phyloP scores from a whole-genome alignment of 2,797 vertebrate genomes.

The Coranthus polyacanthus region DNA sequence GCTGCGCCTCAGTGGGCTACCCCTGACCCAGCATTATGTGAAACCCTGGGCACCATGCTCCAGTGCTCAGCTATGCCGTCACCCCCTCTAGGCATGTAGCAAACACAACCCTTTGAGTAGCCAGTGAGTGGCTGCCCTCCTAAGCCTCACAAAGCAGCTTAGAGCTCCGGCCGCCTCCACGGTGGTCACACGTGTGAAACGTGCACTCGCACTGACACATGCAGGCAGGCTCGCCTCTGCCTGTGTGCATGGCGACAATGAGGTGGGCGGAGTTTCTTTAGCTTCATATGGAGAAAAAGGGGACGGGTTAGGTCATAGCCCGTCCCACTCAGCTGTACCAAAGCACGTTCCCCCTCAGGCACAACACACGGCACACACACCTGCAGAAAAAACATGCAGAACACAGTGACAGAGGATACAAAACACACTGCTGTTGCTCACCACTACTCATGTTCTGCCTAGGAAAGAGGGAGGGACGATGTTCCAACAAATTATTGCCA shows the following conservation, averaged over 20 bases:
- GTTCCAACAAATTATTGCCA: constrained; percentile 72
- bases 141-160: constrained; percentile 82
- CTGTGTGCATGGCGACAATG: constrained; percentile 41
- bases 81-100: constrained; percentile 71
- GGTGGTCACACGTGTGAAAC: constrained; percentile 83
- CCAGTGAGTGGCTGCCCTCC: constrained; percentile 72
- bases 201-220: constrained; percentile 70
- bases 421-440: constrained; percentile 31
- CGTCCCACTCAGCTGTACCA: constrained; percentile 80
- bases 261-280: constrained; percentile 45
- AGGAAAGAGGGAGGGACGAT: constrained; percentile 48
- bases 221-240: constrained; percentile 25
- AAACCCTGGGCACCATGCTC: constrained; percentile 73
- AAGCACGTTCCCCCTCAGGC: constrained; percentile 71
- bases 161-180: constrained; percentile 69
- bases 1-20: constrained; percentile 48
- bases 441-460: constrained; percentile 63
- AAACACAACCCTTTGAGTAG: constrained; percentile 67
- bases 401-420: constrained; percentile 34
- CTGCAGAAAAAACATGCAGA: constrained; percentile 60
- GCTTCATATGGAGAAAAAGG: constrained; percentile 43
- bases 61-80: constrained; percentile 73
- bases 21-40: constrained; percentile 71
- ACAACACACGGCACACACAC: constrained; percentile 63
- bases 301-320: constrained; percentile 56